These are phyloP conservation scores for Lepidurus couesii DNA, from an alignment of 1,140 invertebrate genomes.

Conservation along the genomic window DNA sequence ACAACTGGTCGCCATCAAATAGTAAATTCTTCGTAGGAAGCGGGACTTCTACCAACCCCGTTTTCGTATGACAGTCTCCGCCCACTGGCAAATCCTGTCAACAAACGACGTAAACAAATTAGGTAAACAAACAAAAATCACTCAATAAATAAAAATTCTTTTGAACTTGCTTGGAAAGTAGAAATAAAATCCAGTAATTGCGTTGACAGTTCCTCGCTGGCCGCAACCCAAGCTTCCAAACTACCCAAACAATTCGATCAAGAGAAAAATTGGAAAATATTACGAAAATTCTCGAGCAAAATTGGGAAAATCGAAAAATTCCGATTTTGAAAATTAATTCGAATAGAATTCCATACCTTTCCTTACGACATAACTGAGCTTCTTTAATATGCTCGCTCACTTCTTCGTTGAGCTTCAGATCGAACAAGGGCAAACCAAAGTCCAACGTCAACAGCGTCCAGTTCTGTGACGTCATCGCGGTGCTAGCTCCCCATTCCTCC, in stretches of 20 bases:
- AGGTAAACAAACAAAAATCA: slow-evolving; percentile 30
- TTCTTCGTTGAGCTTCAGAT: slow-evolving; percentile 66
- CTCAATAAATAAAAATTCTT: slow-evolving; percentile 41
- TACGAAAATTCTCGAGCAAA: not conserved
- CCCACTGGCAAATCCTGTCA: slow-evolving; percentile 38
- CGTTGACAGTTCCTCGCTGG: slow-evolving; percentile 60
- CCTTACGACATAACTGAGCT: slow-evolving; percentile 50
- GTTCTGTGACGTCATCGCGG: slow-evolving; percentile 34
- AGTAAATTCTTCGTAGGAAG: slow-evolving; percentile 41
- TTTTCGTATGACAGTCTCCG: slow-evolving; percentile 36
- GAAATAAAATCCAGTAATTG: slow-evolving; percentile 61
- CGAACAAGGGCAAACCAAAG: slow-evolving; percentile 84
- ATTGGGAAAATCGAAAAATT: slow-evolving; percentile 5
- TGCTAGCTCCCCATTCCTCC: not conserved
- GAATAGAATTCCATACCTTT: slow-evolving; percentile 47
- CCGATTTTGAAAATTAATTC: not conserved
- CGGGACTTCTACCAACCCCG: slow-evolving; percentile 38
- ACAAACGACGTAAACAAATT: slow-evolving; percentile 20
- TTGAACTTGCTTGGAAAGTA: slow-evolving; percentile 53
- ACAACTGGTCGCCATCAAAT: slow-evolving; percentile 42
- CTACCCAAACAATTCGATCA: slow-evolving; percentile 46
- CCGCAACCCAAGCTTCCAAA: slow-evolving; percentile 58
- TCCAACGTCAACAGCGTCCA: slow-evolving; percentile 80
- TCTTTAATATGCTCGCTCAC: slow-evolving; percentile 58
- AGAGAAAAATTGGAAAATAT: slow-evolving; percentile 29